Conservation (phyloP, 1,140 invertebrate species). For the Bombus sibiricus region DNA sequence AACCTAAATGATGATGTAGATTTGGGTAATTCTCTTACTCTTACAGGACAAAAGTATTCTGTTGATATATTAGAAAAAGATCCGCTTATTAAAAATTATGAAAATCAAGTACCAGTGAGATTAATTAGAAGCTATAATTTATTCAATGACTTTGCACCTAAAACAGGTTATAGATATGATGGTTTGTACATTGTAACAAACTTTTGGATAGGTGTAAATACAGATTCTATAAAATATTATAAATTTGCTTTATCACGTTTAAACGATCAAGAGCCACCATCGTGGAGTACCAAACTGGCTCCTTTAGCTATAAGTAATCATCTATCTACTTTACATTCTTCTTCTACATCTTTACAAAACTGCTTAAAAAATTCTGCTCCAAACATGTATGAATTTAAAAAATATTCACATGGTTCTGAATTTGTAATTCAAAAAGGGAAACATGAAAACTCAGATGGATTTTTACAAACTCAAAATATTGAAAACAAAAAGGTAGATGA, state of each 20-base stretch:
- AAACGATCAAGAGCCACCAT: constrained; percentile 64
- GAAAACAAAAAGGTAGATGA: constrained; percentile 41
- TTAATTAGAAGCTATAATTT: constrained; percentile 77
- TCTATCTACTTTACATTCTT: constrained; percentile 2
- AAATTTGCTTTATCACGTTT: constrained; percentile 76
- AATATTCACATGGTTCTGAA: constrained; percentile 24
- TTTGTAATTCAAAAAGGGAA: not conserved
- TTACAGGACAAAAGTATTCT: constrained; percentile 73
- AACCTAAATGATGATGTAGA: constrained; percentile 74
- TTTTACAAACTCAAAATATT: constrained; percentile 8
- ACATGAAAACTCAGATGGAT: constrained; percentile 8
- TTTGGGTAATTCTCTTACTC: constrained; percentile 74
- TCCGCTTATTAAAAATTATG: constrained; percentile 74
- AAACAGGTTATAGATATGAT: constrained; percentile 79
- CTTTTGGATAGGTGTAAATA: constrained; percentile 73
- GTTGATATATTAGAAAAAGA: constrained; percentile 52
- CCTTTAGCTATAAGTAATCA: not conserved
- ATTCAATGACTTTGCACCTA: constrained; percentile 76
- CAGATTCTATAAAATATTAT: constrained; percentile 68
- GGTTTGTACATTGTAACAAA: constrained; percentile 75
- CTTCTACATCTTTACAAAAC: not conserved
- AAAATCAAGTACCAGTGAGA: constrained; percentile 75
- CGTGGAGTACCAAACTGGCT: constrained; percentile 49
- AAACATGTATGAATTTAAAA: constrained; percentile 44
- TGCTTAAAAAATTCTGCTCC: not conserved